A percentile compares a stretch with the other conserved stretches of the same genome.
These are phyloP conservation scores for Bombus pyrosoma DNA, from an alignment of 1,140 invertebrate genomes.

Conservation along the genomic window DNA sequence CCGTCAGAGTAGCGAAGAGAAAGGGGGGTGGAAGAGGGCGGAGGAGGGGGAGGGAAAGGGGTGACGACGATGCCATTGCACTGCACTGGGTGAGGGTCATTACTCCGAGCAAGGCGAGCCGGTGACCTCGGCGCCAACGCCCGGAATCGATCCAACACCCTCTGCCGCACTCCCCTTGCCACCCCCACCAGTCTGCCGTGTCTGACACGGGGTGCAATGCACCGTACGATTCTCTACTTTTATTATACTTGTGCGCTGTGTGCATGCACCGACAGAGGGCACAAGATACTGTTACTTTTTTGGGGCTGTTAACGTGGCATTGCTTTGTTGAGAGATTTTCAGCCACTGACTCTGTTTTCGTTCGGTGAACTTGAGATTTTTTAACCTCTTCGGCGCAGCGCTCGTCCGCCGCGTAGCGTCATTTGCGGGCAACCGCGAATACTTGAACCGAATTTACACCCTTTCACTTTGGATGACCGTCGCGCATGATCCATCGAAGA, in stretches of 20 bases:
- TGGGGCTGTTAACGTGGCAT: background rate
- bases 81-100: constrained; percentile 83
- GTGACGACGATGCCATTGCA: constrained; percentile 79
- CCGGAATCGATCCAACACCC: constrained; percentile 81
- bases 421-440: too few species aligned
- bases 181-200: constrained; percentile 3
- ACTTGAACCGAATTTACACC: too few species aligned
- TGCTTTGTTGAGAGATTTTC: background rate
- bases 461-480: too few species aligned
- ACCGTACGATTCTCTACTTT: constrained; percentile 57
- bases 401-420: too few species aligned
- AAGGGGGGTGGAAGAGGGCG: constrained; percentile 39
- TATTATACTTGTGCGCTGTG: constrained; percentile 38
- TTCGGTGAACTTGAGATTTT: background rate
- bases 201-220: constrained; percentile 72
- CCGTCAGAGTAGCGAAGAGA: constrained; percentile 41
- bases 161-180: constrained; percentile 36
- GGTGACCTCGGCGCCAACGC: constrained; percentile 83
- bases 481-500: too few species aligned
- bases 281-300: background rate
- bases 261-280: constrained; percentile 27
- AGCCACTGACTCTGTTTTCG: background rate
- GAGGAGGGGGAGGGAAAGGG: constrained; percentile 45
- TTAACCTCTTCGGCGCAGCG: background rate
- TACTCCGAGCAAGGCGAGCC: constrained; percentile 82